phyloP scores from a whole-genome alignment of 2,113 vertebrate genomes.

The Python bivittatus region DNA sequence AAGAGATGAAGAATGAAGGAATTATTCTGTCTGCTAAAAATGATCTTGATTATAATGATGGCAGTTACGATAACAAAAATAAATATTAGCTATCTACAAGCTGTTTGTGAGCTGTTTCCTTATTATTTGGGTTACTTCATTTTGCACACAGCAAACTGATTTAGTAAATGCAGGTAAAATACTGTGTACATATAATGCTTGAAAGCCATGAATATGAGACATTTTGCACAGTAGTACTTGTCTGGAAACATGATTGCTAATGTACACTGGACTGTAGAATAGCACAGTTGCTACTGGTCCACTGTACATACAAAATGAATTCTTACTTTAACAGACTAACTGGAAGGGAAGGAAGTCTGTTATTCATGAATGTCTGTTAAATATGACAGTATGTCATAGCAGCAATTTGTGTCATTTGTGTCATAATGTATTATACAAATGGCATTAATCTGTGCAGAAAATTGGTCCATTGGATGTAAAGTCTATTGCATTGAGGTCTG shows the following conservation, averaged over 20 bases:
- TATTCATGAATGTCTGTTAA: neutral
- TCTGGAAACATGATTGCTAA: neutral
- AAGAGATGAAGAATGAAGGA: neutral
- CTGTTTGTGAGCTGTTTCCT: neutral
- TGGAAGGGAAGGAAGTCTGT: neutral
- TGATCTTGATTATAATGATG: constrained; percentile 4
- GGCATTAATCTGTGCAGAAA: neutral
- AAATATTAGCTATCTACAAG: constrained; percentile 14
- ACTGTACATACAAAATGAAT: neutral
- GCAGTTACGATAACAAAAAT: constrained; percentile 14
- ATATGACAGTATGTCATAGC: neutral
- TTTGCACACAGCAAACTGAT: neutral
- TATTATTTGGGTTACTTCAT: neutral
- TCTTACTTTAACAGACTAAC: neutral
- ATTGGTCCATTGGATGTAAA: neutral
- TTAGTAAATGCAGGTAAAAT: neutral
- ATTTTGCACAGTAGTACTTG: neutral
- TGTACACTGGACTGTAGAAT: neutral
- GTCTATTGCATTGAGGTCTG: neutral
- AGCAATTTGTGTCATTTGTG: neutral
- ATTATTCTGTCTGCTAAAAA: constrained; percentile 4
- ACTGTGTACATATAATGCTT: neutral
- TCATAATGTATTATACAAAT: neutral
- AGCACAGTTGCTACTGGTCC: neutral
- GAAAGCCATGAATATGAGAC: neutral